Base-by-base conservation (phyloP, 92 coral and sea anemone species). In the Paragorgia papillata region DNA sequence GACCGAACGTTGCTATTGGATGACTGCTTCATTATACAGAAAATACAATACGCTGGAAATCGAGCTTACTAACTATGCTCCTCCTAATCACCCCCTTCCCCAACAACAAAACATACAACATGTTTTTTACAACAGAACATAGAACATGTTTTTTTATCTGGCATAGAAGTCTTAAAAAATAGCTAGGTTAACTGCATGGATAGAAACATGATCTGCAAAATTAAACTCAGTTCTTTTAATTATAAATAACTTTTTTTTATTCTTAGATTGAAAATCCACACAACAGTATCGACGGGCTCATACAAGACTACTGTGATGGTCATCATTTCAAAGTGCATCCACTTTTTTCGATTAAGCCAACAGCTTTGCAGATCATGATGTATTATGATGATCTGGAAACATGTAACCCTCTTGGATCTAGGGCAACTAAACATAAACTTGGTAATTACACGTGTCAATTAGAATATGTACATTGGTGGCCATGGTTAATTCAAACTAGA, bases 361-460 rank as follows among this genome's bases (percentile, higher is more conserved):
- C 58, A 17, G 82, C 82, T 30, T 40, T 62, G 27, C 73, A 63
- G 24, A n/a, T 78, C 8, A 32, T 63, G 57, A 29, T 63, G 33
- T 78, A 78, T 35, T 78, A 78, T n/a, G 82, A 78, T 44, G 82
- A 78, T 7, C 41, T 78, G 25, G 74, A 78, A 41, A 63, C 70
- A 21, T 63, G 74, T 50, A 78, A 78, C 63, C 74, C 82, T 18
- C 65, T 78, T 28, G 82, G 82, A 43, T 64, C 82, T 15, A 76
- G 70, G 31, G 46, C 82, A 10, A 78, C 70, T 40, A 62, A 62
- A 9, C 82, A 63, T 74, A 54, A 74, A 74, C 31, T 70, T 33
- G 70, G 70, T 30, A n/a, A 64, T 12, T 2, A 5, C 4, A 61
- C 17, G 39, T 27, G 19, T 17, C n/a, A n/a, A n/a, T n/a, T n/a